These are phyloP conservation scores for Zosterops borbonicus DNA, from an alignment of 2,113 vertebrate genomes.

Conservation along the genomic window DNA sequence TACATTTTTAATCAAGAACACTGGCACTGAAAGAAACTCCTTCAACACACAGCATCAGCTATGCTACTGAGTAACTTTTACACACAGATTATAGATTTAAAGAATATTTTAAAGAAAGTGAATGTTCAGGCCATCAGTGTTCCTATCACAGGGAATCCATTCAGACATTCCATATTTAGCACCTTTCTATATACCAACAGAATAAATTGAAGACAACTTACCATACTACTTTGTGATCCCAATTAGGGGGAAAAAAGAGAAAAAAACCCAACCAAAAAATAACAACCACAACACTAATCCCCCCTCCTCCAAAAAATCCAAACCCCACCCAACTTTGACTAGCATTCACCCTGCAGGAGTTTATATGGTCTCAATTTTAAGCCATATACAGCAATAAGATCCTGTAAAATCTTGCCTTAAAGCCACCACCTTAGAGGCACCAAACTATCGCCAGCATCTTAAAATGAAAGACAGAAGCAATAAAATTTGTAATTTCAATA, in stretches of 20 bases:
- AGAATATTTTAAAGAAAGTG: not conserved
- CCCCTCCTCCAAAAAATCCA: not conserved
- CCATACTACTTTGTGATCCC: not conserved
- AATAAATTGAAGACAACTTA: not conserved
- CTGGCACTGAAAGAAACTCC: not conserved
- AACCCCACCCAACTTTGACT: not conserved
- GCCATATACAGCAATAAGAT: not conserved
- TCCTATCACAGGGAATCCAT: not conserved
- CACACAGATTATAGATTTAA: not conserved
- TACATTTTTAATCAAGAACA: not conserved
- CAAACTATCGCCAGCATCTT: not conserved
- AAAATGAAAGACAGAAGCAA: not conserved
- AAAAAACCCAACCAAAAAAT: not conserved
- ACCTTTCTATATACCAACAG: not conserved
- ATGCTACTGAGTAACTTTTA: not conserved
- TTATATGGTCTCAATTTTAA: not conserved
- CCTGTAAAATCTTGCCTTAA: not conserved
- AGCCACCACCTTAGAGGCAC: not conserved
- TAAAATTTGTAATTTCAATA: not conserved
- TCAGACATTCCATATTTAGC: not conserved
- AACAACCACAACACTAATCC: not conserved
- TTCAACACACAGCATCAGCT: not conserved
- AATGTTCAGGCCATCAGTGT: not conserved
- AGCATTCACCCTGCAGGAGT: not conserved
- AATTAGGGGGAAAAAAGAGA: fast-evolving